Conservation (phyloP, 1,140 invertebrate genomes). For the Drosophila sechellia region DNA sequence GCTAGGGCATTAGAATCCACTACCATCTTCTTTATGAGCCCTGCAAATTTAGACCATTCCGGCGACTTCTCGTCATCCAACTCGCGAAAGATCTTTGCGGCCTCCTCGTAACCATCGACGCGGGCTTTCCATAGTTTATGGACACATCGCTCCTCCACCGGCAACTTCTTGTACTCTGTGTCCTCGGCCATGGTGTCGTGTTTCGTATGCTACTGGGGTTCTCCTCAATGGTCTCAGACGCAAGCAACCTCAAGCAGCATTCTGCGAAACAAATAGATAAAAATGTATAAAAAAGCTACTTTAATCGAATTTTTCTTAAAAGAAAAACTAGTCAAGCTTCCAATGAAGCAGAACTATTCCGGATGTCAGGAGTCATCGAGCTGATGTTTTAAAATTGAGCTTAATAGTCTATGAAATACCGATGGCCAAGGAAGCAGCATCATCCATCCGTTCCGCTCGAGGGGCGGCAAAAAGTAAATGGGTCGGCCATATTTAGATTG, state of each 20-base stretch:
- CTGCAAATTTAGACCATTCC: slow-evolving; percentile 96
- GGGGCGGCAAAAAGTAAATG: slow-evolving; percentile 64
- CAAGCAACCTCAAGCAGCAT: slow-evolving; percentile 25
- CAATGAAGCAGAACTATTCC: slow-evolving; percentile 50
- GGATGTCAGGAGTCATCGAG: slow-evolving; percentile 43
- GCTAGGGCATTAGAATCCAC: slow-evolving; percentile 97
- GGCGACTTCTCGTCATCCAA: slow-evolving; percentile 96
- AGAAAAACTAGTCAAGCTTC: slow-evolving; percentile 18
- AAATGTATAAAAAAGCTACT: slow-evolving; percentile 3
- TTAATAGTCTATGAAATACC: slow-evolving; percentile 66
- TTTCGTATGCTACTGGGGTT: slow-evolving; percentile 1
- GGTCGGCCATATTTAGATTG: slow-evolving; percentile 75
- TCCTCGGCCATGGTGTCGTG: slow-evolving; percentile 91
- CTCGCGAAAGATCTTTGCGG: slow-evolving; percentile 93
- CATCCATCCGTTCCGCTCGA: slow-evolving; percentile 46
- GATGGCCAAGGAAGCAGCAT: slow-evolving; percentile 38
- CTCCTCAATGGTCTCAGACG: slow-evolving; percentile 21
- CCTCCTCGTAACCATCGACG: slow-evolving; percentile 96
- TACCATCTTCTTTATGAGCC: slow-evolving; percentile 98
- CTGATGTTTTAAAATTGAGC: slow-evolving; percentile 73
- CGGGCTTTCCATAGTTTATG: slow-evolving; percentile 98
- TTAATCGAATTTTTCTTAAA: slow-evolving; percentile 8
- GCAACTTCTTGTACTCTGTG: slow-evolving; percentile 95
- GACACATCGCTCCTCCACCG: slow-evolving; percentile 94
- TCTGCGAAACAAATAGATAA: slow-evolving; percentile 4